Evolutionary conservation across 1,140 invertebrate species (phyloP).

Genomic region (Ceratosolen fusciceps): DNA sequence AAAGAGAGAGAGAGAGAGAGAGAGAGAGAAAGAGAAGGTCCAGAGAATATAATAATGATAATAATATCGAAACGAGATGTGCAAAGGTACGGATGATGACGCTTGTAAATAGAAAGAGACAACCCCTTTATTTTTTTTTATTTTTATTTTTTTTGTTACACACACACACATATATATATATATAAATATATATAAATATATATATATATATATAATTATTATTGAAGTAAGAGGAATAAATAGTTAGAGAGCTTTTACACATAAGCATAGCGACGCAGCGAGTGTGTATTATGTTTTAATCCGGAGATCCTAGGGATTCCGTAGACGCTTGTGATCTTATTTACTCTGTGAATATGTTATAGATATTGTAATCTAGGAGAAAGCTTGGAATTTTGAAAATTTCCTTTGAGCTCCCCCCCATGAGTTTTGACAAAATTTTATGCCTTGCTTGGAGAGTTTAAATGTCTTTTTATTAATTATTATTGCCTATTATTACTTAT

Average conservation of each 20-base stretch:
- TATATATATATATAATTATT: too few relatives aligned
- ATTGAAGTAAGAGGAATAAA: slow-evolving; percentile 28
- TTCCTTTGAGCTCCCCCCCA: slow-evolving; percentile 58
- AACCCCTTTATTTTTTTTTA: slow-evolving; percentile 49
- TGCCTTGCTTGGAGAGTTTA: slow-evolving; percentile 58
- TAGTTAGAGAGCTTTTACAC: slow-evolving; percentile 50
- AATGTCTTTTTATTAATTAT: not conserved
- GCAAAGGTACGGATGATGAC: slow-evolving; percentile 49
- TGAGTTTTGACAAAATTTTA: slow-evolving; percentile 64
- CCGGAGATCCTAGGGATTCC: slow-evolving; percentile 58
- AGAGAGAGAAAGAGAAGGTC: too few relatives aligned
- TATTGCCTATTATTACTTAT: too few relatives aligned
- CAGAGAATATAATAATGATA: too few relatives aligned
- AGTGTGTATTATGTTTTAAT: slow-evolving; percentile 63
- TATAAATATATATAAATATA: too few relatives aligned
- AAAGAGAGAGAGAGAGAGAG: too few relatives aligned
- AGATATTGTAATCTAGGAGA: slow-evolving; percentile 54
- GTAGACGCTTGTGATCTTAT: slow-evolving; percentile 71
- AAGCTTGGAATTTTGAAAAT: slow-evolving; percentile 59
- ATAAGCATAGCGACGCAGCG: slow-evolving; percentile 54
- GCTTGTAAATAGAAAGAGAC: slow-evolving; percentile 54
- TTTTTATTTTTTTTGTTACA: too few relatives aligned
- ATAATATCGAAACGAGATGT: slow-evolving; percentile 47
- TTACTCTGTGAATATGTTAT: slow-evolving; percentile 61
- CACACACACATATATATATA: too few relatives aligned